A percentile compares a stretch with the other conserved stretches of the same genome.
Conservation (phyloP, 2,797 vertebrate genomes). For the Catostomus latipinnis region DNA sequence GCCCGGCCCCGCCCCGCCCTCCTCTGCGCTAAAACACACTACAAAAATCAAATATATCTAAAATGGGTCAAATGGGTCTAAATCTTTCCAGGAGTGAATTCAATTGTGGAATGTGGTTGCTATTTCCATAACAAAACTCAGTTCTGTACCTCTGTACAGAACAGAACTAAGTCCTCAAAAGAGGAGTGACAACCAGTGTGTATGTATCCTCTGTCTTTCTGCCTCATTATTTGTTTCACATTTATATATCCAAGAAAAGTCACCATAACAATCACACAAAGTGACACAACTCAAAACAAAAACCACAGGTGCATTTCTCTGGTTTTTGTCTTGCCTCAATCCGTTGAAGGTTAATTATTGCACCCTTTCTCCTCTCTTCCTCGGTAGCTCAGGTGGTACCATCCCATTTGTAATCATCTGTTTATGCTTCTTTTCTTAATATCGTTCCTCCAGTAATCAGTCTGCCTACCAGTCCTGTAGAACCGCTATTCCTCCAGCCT, state of each 20-base stretch:
- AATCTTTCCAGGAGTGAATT: no score
- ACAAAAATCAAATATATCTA: no score
- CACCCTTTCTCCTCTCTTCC: constrained; percentile 19
- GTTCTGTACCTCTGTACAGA: no score
- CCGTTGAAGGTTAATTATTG: constrained; percentile 22
- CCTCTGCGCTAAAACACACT: no score
- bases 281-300: constrained; percentile 33
- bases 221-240: neutral
- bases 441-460: constrained; percentile 74
- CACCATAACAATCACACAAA: constrained; percentile 16
- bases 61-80: no score
- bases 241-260: constrained; percentile 2
- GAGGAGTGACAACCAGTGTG: no score
- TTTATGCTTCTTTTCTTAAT: constrained; percentile 68
- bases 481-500: constrained; percentile 69
- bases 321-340: constrained; percentile 28
- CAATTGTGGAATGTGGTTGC: no score
- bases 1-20: no score
- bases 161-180: no score
- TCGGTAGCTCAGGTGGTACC: constrained; percentile 54
- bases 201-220: no score
- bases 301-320: constrained; percentile 4
- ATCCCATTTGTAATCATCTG: constrained; percentile 71
- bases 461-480: constrained; percentile 74
- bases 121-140: no score